Evolutionary conservation across 2,797 vertebrate genomes (phyloP).

Genomic region (Microctenopoma lineatum): DNA sequence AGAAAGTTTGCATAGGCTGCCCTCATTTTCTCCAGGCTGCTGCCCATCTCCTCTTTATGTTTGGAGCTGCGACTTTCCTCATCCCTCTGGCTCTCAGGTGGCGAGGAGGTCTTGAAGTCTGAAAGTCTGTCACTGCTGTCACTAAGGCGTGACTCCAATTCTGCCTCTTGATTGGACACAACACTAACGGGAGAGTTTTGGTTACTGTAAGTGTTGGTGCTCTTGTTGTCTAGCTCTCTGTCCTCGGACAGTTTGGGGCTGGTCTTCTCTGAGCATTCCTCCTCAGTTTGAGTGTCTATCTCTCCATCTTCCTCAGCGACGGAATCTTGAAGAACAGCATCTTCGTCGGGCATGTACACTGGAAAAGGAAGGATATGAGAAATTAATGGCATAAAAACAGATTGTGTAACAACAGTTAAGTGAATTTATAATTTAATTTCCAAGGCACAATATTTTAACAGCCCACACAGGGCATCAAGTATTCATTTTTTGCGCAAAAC

Average conservation of each 20-base stretch:
- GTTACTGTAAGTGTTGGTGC: slow-evolving; percentile 89
- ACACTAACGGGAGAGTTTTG: slow-evolving; percentile 97
- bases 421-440: not conserved
- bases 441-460: slow-evolving; percentile 8
- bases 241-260: slow-evolving; percentile 93
- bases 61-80: slow-evolving; percentile 84
- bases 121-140: slow-evolving; percentile 93
- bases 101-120: slow-evolving; percentile 90
- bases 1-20: slow-evolving; percentile 98
- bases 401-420: not conserved
- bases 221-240: slow-evolving; percentile 90
- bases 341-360: slow-evolving; percentile 97
- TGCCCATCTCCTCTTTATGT: slow-evolving; percentile 88
- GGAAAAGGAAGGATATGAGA: slow-evolving; percentile 34
- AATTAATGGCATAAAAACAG: slow-evolving; percentile 33
- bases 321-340: slow-evolving; percentile 86
- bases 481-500: not conserved
- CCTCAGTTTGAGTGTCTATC: slow-evolving; percentile 89
- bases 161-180: slow-evolving; percentile 93
- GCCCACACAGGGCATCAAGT: not conserved
- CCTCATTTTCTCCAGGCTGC: slow-evolving; percentile 97
- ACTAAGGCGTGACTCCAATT: slow-evolving; percentile 93
- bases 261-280: slow-evolving; percentile 90
- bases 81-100: slow-evolving; percentile 84
- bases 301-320: slow-evolving; percentile 90